Conservation (phyloP, 1,140 invertebrate genomes). For the Panonychus citri region DNA sequence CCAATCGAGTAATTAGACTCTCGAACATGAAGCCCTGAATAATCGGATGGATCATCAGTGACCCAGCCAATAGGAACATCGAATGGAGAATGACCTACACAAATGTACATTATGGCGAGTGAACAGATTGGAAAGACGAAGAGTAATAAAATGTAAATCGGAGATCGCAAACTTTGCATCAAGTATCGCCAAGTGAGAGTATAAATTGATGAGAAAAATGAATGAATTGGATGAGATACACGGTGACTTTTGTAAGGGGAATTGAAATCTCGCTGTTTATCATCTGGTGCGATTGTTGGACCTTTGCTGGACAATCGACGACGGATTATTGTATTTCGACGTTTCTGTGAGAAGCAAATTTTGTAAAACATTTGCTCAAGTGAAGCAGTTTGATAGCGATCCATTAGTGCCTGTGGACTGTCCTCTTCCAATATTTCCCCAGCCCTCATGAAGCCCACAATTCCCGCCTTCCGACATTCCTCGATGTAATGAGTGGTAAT, state of each 20-base stretch:
- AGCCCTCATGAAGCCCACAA: constrained; percentile 27
- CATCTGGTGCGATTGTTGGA: neutral
- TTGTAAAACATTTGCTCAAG: constrained; percentile 78
- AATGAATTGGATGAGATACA: neutral
- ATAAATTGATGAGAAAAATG: neutral
- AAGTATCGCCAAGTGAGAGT: neutral
- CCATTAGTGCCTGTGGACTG: constrained; percentile 54
- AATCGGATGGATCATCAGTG: neutral
- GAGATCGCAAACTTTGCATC: neutral
- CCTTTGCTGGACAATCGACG: neutral
- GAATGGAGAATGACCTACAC: neutral
- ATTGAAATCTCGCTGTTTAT: neutral
- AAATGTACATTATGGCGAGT: neutral
- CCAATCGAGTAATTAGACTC: neutral
- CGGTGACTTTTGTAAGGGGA: neutral
- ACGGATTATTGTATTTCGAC: neutral
- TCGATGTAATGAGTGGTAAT: constrained; percentile 27
- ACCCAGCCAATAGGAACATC: neutral
- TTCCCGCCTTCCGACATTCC: constrained; percentile 21
- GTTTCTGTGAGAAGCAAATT: constrained; percentile 32
- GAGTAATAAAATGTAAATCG: neutral
- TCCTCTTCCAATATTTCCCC: constrained; percentile 47
- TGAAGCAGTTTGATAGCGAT: constrained; percentile 52
- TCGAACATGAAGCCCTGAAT: neutral
- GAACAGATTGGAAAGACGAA: neutral